These are phyloP conservation scores for Acipenser oxyrinchus DNA, from an alignment of 2,797 vertebrate species.

Conservation along the genomic window DNA sequence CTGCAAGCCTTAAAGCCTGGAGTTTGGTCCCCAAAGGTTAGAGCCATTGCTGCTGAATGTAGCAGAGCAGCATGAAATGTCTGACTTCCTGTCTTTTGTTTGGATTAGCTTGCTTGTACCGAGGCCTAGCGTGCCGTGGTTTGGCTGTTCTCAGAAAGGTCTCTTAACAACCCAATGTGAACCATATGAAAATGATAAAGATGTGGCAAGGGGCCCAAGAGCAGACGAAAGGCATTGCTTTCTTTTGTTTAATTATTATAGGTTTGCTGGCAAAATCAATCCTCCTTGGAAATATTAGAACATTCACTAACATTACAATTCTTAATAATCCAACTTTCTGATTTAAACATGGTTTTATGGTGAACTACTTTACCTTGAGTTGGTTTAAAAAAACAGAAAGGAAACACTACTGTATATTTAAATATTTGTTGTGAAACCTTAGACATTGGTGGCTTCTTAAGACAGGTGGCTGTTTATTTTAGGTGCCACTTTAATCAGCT, in stretches of 20 bases:
- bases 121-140: constrained; percentile 8
- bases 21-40: neutral
- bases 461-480: too few relatives aligned
- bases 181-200: constrained; percentile 9
- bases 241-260: constrained; percentile 13
- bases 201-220: constrained; percentile 17
- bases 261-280: constrained; percentile 1
- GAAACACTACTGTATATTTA: too few relatives aligned
- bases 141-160: constrained; percentile 4
- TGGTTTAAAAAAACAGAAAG: neutral
- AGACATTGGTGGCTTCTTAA: too few relatives aligned
- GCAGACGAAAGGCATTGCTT: constrained; percentile 15
- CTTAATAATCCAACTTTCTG: constrained; percentile 13
- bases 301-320: constrained; percentile 16
- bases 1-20: constrained; percentile 11
- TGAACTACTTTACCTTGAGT: constrained; percentile 9
- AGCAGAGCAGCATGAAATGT: constrained; percentile 21
- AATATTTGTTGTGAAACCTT: too few relatives aligned
- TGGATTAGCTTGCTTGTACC: constrained; percentile 23
- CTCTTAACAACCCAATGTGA: constrained; percentile 15
- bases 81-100: constrained; percentile 17
- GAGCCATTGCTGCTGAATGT: constrained; percentile 20
- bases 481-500: too few relatives aligned
- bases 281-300: constrained; percentile 8
- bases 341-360: constrained; percentile 5